Evolutionary conservation across 2,888 invertebrate species (phyloP).

Genomic region (Cosmorhoe ocellata): DNA sequence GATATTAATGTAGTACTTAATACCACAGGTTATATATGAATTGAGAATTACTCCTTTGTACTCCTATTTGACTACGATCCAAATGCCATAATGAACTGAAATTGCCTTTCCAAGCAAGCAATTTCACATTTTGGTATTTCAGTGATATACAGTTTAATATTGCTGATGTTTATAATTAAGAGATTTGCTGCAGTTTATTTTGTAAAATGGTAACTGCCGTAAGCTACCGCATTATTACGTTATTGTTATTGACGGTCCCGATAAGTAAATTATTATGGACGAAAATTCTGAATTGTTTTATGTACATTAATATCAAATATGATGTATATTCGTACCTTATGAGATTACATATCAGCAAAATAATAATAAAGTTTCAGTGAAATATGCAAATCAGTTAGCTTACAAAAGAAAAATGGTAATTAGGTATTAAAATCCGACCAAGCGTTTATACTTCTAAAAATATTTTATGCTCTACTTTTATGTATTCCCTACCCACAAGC

Average conservation of each 20-base stretch:
- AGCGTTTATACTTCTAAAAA: neutral
- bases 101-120: conserved; percentile 13
- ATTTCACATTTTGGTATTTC: conserved; percentile 16
- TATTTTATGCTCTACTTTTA: neutral
- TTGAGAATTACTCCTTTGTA: conserved; percentile 8
- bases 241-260: no score
- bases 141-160: neutral
- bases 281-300: no score
- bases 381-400: no score
- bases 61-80: conserved; percentile 27
- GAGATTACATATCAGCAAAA: no score
- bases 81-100: conserved; percentile 19
- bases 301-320: no score
- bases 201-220: neutral
- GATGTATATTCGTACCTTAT: no score
- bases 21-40: neutral
- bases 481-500: neutral
- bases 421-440: no score
- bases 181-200: neutral
- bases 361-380: no score
- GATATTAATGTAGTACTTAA: neutral
- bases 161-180: conserved; percentile 8
- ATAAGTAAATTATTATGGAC: no score
- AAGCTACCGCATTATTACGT: no score
- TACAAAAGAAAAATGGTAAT: no score